Base-by-base conservation (phyloP, 2,888 invertebrate genomes). In the Byasa hedistus region DNA sequence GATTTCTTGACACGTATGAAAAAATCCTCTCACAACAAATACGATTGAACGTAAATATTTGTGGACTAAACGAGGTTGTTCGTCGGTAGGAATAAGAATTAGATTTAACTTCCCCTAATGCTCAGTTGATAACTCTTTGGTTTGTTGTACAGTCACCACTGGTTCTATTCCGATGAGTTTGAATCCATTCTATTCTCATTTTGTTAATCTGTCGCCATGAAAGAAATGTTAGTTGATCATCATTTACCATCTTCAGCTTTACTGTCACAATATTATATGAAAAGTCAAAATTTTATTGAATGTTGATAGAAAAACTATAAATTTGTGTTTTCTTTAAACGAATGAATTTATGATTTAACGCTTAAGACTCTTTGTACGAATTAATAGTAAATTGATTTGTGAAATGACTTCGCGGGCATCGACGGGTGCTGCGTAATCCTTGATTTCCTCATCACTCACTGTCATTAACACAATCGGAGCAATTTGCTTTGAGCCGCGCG, bases 31-130 rank as follows among this genome's bases (percentile, higher is more conserved):
- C 23, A 36, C 19, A 17, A 32, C 12, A 61, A 39, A 61, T 61
- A 52, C 39, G 61, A 61, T 61, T 55, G 55, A 54, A 61, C 22
- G 55, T 54, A 61, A 61, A 61, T 55, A 61, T 61, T 55, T 39
- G 55, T 55, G 32, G 22, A 39, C 39, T 39, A 55, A 39, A 54
- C 52, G 52, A 54, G 52, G 22, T n/a, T 12, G 22, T 54, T 22
- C 12, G 52, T 12, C 12, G n/a, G 48, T 48, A n/a, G 48, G 48
- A 48, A 48, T 48, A 8, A 19, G 48, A 19, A 48, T 48, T n/a
- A n/a, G 48, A 2, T 39, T 48, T 48, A 48, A 48, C 48, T 48
- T 3, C 1, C 7, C 8, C 15, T 39, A 39, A 15, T 5, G 10
- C 2, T n/a, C n/a, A 10, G 48, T 5, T 5, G n/a, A 3, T 19